Base-by-base conservation (phyloP, 2,888 invertebrate species). In the Ryuthela nishihirai region DNA sequence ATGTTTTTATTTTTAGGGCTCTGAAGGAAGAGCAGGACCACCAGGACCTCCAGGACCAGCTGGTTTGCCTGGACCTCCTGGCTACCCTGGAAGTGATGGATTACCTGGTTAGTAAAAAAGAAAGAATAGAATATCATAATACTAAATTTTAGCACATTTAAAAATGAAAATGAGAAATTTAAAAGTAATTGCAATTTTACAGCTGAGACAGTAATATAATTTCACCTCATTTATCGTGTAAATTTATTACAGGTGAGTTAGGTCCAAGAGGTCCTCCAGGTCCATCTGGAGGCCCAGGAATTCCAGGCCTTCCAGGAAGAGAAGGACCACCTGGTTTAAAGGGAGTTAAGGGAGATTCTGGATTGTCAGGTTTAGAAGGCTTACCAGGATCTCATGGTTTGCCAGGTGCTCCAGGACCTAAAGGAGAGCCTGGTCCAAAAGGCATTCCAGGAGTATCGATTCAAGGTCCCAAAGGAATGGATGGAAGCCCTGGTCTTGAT, bases 211-310 rank as follows among this genome's bases (percentile, higher is more conserved):
- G n/a, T n/a, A n/a, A n/a, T n/a, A n/a, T n/a, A n/a, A n/a, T n/a
- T n/a, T n/a, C n/a, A n/a, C n/a, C n/a, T n/a, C n/a, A n/a, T n/a
- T n/a, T n/a, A n/a, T n/a, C n/a, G n/a, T n/a, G n/a, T n/a, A 15
- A 34, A 34, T 9, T 34, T 38, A 38, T 17, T 29, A 42, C 32
- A 61, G 65, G 62, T 40, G 62, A 56, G 49, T 40, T 53, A 18
- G 90, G 91, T 26, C 80, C 85, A 5, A 79, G 89, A 64, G 90
- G 91, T 7, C 90, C 90, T 76, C 79, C 88, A 70, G 90, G 90
- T 0, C 76, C 81, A 65, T 81, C 84, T 67, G 91, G 91, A 29
- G 80, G 83, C 24, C 76, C 84, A 43, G 92, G 64, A 18, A 34
- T 59, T 38, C 59, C 56, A 38, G 62, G 64, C 4, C 17, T 48